Evolutionary conservation across 2,888 invertebrate genomes (phyloP).

Genomic region (Xanthostigma xanthostigma): DNA sequence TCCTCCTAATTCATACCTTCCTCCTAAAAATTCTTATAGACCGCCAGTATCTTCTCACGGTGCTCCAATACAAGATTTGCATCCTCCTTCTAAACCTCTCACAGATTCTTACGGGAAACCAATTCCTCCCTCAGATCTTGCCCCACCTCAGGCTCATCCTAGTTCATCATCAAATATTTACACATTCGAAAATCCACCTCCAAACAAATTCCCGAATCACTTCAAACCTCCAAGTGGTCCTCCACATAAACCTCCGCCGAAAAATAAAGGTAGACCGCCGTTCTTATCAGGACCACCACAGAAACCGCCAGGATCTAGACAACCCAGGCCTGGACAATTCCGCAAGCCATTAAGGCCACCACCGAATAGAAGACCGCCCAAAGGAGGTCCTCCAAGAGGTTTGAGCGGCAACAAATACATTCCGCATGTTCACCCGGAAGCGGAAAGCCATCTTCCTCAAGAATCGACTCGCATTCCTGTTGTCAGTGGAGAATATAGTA

Average conservation of each 20-base stretch:
- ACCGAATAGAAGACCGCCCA: constrained; percentile 15
- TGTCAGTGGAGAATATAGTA: neutral
- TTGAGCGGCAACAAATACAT: constrained; percentile 4
- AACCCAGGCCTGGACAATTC: no score
- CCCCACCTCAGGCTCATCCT: no score
- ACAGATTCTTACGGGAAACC: constrained; percentile 6
- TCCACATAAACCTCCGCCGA: no score
- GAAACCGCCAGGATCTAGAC: no score
- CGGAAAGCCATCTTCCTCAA: constrained; percentile 7
- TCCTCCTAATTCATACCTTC: neutral
- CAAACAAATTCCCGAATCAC: no score
- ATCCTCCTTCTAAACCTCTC: constrained; percentile 8
- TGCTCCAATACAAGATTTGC: constrained; percentile 22
- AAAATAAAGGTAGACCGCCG: no score
- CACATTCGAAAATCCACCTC: no score
- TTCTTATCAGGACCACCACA: no score
- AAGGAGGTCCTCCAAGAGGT: constrained; percentile 16
- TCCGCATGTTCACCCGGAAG: neutral
- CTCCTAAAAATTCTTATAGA: neutral
- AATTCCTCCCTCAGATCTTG: constrained; percentile 12
- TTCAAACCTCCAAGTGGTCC: no score
- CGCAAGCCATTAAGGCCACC: constrained; percentile 3
- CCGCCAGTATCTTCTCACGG: constrained; percentile 19
- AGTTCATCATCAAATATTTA: no score
- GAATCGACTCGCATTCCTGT: constrained; percentile 9